These are phyloP conservation scores for Palythoa heliodiscus DNA, from an alignment of 92 coral and sea anemone species.

Conservation along the genomic window DNA sequence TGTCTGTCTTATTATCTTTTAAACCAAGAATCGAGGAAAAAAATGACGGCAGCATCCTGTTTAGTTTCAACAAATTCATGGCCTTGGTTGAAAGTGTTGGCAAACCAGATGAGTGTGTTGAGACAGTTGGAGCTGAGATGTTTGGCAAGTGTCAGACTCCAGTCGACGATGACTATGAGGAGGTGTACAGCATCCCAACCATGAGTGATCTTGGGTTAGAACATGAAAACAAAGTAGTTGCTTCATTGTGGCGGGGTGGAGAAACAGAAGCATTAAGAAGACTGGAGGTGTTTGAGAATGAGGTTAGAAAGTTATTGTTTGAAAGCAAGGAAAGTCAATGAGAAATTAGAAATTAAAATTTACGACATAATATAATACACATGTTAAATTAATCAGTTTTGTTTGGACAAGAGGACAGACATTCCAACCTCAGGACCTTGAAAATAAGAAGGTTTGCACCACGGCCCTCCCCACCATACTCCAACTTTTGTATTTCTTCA, in stretches of 20 bases:
- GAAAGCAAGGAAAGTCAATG: too few relatives aligned
- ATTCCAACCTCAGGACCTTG: too few relatives aligned
- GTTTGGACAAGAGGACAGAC: too few relatives aligned
- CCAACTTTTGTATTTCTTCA: too few relatives aligned
- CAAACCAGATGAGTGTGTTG: slow-evolving; percentile 71
- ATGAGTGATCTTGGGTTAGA: slow-evolving; percentile 60
- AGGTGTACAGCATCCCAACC: slow-evolving; percentile 64
- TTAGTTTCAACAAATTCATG: slow-evolving; percentile 74
- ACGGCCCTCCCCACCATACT: too few relatives aligned
- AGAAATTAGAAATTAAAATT: too few relatives aligned
- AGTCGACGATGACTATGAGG: slow-evolving; percentile 59
- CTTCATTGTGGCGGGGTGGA: slow-evolving; percentile 70
- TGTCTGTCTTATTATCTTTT: background rate
- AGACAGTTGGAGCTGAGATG: slow-evolving; percentile 58
- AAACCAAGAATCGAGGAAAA: slow-evolving; percentile 54
- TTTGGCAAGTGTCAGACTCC: slow-evolving; percentile 81
- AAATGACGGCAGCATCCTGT: slow-evolving; percentile 64
- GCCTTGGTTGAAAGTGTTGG: slow-evolving; percentile 54
- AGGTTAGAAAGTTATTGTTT: slow-evolving; percentile 45
- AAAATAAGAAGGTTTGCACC: too few relatives aligned
- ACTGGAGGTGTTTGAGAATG: slow-evolving; percentile 47
- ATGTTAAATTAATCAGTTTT: too few relatives aligned
- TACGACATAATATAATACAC: too few relatives aligned
- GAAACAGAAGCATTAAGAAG: slow-evolving; percentile 80
- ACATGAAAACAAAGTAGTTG: slow-evolving; percentile 38